These are phyloP conservation scores for Ichneumoninae sp. DNA, from an alignment of 2,888 invertebrate genomes.

Conservation along the genomic window DNA sequence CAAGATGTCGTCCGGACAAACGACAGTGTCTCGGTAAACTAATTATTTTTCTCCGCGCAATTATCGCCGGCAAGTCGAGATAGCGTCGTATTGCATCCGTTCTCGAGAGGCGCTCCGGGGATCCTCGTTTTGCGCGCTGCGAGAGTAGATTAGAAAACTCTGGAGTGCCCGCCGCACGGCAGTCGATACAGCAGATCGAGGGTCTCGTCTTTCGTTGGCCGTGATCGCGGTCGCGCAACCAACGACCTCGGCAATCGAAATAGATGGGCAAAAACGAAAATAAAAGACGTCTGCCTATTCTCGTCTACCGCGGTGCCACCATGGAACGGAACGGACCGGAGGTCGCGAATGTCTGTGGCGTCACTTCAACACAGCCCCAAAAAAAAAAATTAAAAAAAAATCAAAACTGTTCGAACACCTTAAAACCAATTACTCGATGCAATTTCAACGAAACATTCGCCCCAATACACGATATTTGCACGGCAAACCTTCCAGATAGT, in stretches of 20 bases:
- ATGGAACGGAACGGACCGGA: constrained; percentile 2
- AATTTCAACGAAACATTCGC: not conserved
- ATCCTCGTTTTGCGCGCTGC: not conserved
- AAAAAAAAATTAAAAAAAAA: not conserved
- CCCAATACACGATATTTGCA: not conserved
- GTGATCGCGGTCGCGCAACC: constrained; percentile 62
- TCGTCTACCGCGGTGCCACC: constrained; percentile 11
- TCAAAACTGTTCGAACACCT: not conserved
- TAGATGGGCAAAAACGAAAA: constrained; percentile 55
- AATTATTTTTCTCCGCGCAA: not conserved
- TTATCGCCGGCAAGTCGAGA: not conserved
- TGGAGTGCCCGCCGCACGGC: constrained; percentile 7
- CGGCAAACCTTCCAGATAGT: not conserved
- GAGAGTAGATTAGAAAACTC: not conserved
- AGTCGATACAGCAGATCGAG: constrained; percentile 16
- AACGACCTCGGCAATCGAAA: constrained; percentile 61
- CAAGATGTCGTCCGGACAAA: not conserved
- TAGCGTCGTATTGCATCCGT: not conserved
- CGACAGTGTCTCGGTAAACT: not conserved
- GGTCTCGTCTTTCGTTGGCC: constrained; percentile 52
- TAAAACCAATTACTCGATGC: not conserved
- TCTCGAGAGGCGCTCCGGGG: not conserved
- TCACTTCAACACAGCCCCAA: constrained; percentile 5
- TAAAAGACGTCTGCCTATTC: constrained; percentile 43
- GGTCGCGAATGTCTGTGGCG: not conserved